Evolutionary conservation across 2,113 vertebrate species (phyloP).

Genomic region (Brachirus orientalis): DNA sequence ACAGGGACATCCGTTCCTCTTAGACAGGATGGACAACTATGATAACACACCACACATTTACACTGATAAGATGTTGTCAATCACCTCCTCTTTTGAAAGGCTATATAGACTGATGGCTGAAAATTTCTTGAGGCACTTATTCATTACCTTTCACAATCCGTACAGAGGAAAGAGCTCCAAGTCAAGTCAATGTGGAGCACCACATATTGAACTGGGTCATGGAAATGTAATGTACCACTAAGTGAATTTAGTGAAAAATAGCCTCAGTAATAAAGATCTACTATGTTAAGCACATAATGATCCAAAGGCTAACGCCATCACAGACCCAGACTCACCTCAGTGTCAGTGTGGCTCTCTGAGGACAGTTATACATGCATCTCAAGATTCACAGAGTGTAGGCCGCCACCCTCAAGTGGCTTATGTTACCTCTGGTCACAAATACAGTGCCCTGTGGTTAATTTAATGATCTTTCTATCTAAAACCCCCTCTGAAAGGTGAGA

Average conservation of each 20-base stretch:
- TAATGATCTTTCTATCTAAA: slow-evolving; percentile 81
- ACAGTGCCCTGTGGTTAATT: slow-evolving; percentile 83
- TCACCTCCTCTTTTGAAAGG: slow-evolving; percentile 67
- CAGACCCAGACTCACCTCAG: slow-evolving; percentile 52
- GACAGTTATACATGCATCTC: slow-evolving; percentile 61
- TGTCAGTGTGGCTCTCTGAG: slow-evolving; percentile 52
- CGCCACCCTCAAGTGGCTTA: slow-evolving; percentile 69
- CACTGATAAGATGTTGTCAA: slow-evolving; percentile 76
- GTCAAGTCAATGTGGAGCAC: slow-evolving; percentile 49
- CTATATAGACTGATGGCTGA: slow-evolving; percentile 55
- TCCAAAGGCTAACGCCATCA: slow-evolving; percentile 62
- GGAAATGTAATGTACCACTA: slow-evolving; percentile 47
- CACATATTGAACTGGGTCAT: slow-evolving; percentile 63
- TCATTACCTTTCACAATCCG: slow-evolving; percentile 67
- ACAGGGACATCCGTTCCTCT: slow-evolving; percentile 75
- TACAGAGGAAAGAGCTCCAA: slow-evolving; percentile 50
- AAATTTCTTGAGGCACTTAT: slow-evolving; percentile 64
- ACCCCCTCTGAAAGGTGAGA: slow-evolving; percentile 72
- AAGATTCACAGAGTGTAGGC: slow-evolving; percentile 63
- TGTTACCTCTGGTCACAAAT: slow-evolving; percentile 75
- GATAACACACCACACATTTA: slow-evolving; percentile 70
- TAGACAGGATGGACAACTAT: slow-evolving; percentile 74
- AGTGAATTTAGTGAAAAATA: slow-evolving; percentile 57
- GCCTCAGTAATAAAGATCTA: slow-evolving; percentile 62
- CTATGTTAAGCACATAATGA: slow-evolving; percentile 71